Evolutionary conservation across 2,797 vertebrate species (phyloP), one percentile per base, ranked within the genome.

Genomic region (Tapera naevia): DNA sequence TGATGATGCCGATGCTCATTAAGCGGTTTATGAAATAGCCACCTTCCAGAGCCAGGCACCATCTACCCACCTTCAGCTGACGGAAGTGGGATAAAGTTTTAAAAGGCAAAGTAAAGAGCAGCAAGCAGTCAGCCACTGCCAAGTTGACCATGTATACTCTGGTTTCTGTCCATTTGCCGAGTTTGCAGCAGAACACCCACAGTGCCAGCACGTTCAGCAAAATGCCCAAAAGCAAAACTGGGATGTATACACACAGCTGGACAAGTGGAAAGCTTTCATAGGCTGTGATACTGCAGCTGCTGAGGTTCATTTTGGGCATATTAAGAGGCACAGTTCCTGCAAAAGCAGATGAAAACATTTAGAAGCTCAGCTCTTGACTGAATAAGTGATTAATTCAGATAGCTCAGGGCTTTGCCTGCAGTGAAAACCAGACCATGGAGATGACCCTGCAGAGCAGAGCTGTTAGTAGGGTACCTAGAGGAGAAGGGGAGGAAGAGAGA

Each of bases 81-180:
- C 58, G 33, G 39, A 93, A 84, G 28, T 93, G 91, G 64, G 79
- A 92, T 45, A 94, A 39, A 2, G 97, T 97, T 92, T 98, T 97
- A 43, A 99, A 98, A 3, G 99, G 98, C 33, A 99, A 95, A 88
- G 97, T 97, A 37, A 98, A 69, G 65, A 99, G 94, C 72, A 99
- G 96, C 69, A 97, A 70, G 39, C 95, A 96, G 91, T 97, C 97
- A 30, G 97, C 94, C 58, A 75, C 19, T 18, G 93, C 94, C 88
- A 97, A 80, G 83, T 95, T 97, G 62, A 96, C 78, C 96, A 97
- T 95, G 65, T 95, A 97, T 11, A 97, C 84, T 88, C 80, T 93
- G 15, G 96, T 94, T 91, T 97, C 97, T 64, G 97, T 97, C 97
- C 95, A 95, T 58, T 81, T 93, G 41, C n/a, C 1, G 1, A 97